A percentile compares a stretch with the other conserved stretches of the same genome.
Evolutionary conservation across 2,797 vertebrate species (phyloP).

Genomic region (Lacerta bilineata): DNA sequence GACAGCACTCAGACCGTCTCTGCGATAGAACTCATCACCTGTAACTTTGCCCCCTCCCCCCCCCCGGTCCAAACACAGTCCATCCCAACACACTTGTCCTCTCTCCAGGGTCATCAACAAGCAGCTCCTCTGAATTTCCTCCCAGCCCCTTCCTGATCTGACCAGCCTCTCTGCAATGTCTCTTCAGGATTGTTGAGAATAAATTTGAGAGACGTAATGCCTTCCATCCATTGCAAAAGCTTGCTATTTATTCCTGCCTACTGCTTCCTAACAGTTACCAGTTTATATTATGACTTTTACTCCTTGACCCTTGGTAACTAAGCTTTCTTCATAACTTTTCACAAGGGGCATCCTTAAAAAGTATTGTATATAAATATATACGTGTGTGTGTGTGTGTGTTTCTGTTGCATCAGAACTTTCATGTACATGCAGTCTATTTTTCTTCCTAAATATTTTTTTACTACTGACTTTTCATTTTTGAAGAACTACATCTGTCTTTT

Average conservation of each 20-base stretch:
- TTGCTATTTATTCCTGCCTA: neutral
- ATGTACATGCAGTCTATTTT: conserved; percentile 11
- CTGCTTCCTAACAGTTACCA: neutral
- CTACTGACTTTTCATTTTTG: conserved; percentile 22
- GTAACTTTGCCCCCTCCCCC: no score
- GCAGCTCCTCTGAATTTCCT: no score
- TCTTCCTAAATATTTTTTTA: conserved; percentile 16
- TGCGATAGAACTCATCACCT: no score
- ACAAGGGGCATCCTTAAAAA: neutral
- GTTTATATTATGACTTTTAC: neutral
- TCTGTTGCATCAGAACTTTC: neutral
- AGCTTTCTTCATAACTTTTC: neutral
- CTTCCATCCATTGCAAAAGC: neutral
- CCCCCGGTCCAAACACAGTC: no score
- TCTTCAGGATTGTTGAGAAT: no score
- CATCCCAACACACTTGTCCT: no score
- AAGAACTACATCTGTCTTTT: conserved; percentile 35
- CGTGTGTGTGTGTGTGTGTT: conserved; percentile 22
- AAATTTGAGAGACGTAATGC: no score
- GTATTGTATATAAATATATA: neutral
- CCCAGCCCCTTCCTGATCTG: no score
- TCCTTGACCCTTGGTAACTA: neutral
- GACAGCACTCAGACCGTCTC: no score
- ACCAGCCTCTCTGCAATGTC: no score
- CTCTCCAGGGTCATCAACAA: no score